These are phyloP conservation scores for Stictonetta naevosa DNA, from an alignment of 2,113 vertebrate genomes.

Conservation along the genomic window DNA sequence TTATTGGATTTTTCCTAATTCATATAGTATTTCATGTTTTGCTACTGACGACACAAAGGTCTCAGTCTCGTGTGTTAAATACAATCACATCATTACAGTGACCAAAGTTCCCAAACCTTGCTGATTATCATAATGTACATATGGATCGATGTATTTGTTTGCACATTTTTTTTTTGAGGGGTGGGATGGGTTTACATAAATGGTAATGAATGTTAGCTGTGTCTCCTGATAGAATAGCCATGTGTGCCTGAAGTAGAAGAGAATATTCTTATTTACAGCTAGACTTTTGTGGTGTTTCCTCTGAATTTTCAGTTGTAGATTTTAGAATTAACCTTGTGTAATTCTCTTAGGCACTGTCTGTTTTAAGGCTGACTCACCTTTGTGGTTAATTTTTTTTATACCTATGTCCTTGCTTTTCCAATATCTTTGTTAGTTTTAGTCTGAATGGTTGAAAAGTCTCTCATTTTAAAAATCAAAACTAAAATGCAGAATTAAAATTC, in stretches of 20 bases:
- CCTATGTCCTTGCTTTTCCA: background rate
- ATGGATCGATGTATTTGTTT: background rate
- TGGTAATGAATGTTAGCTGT: background rate
- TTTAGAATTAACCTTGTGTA: conserved; percentile 42
- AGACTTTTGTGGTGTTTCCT: conserved; percentile 7
- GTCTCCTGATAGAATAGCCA: background rate
- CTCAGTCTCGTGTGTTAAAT: conserved; percentile 44
- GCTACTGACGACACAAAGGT: conserved; percentile 30
- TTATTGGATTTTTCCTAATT: conserved; percentile 70
- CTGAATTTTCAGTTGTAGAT: background rate
- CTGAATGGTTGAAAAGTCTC: conserved; percentile 3
- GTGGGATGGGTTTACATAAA: background rate
- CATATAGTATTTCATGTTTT: conserved; percentile 52
- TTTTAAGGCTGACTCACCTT: conserved; percentile 35
- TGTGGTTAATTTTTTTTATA: conserved; percentile 1
- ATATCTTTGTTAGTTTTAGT: conserved; percentile 20
- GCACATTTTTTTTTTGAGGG: background rate
- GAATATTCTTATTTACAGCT: background rate
- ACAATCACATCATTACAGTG: conserved; percentile 2
- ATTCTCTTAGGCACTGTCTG: conserved; percentile 36
- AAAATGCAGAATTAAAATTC: conserved; percentile 9
- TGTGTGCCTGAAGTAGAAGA: background rate
- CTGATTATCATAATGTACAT: background rate
- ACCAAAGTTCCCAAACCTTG: conserved; percentile 3
- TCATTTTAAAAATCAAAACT: background rate